These are phyloP conservation scores for Desoria tigrina DNA, from an alignment of 2,888 invertebrate genomes.

Conservation along the genomic window DNA sequence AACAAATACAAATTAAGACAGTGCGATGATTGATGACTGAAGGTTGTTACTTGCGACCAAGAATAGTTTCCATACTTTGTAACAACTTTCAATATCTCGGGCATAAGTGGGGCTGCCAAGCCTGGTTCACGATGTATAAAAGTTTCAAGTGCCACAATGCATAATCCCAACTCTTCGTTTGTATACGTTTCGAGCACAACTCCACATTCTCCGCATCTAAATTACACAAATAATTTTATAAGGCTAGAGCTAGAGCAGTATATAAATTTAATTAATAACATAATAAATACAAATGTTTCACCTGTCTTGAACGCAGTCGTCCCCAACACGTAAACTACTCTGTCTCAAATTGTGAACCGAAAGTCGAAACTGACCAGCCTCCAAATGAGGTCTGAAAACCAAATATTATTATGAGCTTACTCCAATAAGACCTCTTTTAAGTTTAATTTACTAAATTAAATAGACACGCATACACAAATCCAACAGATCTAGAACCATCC, in stretches of 20 bases:
- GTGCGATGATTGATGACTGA: background rate
- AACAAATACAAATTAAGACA: slow-evolving; percentile 18
- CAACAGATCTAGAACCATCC: slow-evolving; percentile 44
- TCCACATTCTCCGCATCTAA: slow-evolving; percentile 86
- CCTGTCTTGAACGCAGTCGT: slow-evolving; percentile 58
- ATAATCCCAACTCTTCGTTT: slow-evolving; percentile 92
- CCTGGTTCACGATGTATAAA: slow-evolving; percentile 95
- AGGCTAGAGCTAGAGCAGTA: too few species aligned
- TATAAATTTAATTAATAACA: too few species aligned
- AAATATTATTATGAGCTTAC: too few species aligned
- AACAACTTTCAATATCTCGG: slow-evolving; percentile 84
- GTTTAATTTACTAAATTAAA: too few species aligned
- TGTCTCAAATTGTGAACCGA: slow-evolving; percentile 58
- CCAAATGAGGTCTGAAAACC: slow-evolving; percentile 7
- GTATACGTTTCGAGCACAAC: slow-evolving; percentile 86
- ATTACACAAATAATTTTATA: slow-evolving; percentile 65
- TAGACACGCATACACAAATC: slow-evolving; percentile 48
- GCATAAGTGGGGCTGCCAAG: slow-evolving; percentile 88
- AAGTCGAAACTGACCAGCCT: slow-evolving; percentile 29
- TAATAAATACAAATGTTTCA: too few species aligned
- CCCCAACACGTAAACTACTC: slow-evolving; percentile 68
- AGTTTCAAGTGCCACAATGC: slow-evolving; percentile 89
- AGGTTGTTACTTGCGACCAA: too few species aligned
- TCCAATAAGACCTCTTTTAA: too few species aligned
- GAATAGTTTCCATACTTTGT: slow-evolving; percentile 75